Percentiles rank a stretch among this genome's conserved stretches.
phyloP scores from a whole-genome alignment of 2,113 vertebrate species.

The Polypterus bichir region DNA sequence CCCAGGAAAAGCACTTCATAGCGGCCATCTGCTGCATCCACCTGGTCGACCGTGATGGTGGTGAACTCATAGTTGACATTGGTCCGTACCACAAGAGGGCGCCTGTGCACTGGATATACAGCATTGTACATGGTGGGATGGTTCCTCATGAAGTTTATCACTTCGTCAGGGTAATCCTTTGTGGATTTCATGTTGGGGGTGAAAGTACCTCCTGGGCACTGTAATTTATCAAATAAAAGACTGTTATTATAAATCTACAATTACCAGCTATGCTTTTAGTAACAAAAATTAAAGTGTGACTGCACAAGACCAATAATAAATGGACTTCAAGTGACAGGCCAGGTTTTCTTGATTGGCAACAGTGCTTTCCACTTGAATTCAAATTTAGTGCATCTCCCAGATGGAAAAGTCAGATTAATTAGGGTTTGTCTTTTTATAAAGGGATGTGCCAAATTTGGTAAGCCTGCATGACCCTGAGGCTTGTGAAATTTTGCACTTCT shows the following conservation, averaged over 20 bases:
- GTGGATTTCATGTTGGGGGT: conserved; percentile 96
- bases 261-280: neutral
- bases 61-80: conserved; percentile 92
- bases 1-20: conserved; percentile 98
- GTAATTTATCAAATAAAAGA: conserved; percentile 12
- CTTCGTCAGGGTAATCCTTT: conserved; percentile 95
- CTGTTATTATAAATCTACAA: neutral
- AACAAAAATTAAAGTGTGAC: neutral
- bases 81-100: conserved; percentile 85
- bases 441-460: neutral
- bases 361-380: too few species aligned
- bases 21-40: conserved; percentile 88
- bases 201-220: conserved; percentile 96
- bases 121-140: conserved; percentile 94
- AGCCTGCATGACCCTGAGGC: neutral
- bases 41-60: conserved; percentile 90
- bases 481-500: too few species aligned
- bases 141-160: conserved; percentile 95
- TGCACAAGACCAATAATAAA: neutral
- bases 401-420: neutral
- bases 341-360: too few species aligned
- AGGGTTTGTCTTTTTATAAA: neutral
- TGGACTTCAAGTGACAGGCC: neutral
- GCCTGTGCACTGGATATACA: conserved; percentile 86
- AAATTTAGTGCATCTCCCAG: too few species aligned